These are phyloP conservation scores for Pomatorhinus ruficollis DNA, from an alignment of 2,113 vertebrate genomes.

Conservation along the genomic window DNA sequence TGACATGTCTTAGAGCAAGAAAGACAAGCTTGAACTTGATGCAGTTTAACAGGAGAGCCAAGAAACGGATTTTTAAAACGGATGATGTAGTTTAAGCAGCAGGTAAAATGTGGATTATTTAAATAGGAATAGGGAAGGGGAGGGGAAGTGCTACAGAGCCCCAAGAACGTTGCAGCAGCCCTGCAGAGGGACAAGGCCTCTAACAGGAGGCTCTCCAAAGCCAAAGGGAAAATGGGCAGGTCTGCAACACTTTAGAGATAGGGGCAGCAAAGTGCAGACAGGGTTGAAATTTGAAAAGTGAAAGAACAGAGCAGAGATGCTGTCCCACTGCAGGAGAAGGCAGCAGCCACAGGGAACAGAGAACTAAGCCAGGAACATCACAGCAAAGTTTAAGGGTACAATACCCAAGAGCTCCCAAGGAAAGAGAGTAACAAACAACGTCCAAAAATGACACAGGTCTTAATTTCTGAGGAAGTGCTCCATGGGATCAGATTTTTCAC, in stretches of 20 bases:
- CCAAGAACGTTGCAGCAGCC: neutral
- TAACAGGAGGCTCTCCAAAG: neutral
- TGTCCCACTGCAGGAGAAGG: neutral
- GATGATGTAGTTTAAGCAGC: neutral
- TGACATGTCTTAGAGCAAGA: constrained; percentile 18
- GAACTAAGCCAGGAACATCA: neutral
- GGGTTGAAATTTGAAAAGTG: neutral
- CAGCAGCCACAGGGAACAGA: neutral
- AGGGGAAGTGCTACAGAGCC: neutral
- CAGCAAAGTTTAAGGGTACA: neutral
- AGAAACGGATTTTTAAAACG: neutral
- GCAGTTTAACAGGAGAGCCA: constrained; percentile 32
- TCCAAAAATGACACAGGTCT: neutral
- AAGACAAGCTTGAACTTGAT: constrained; percentile 50
- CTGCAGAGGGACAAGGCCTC: neutral
- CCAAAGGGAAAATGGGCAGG: neutral
- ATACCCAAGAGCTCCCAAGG: neutral
- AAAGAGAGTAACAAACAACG: accelerated
- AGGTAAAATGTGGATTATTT: constrained; percentile 6
- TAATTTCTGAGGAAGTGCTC: neutral
- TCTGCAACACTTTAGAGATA: neutral
- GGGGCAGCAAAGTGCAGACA: neutral
- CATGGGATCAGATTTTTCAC: neutral
- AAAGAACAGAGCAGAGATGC: neutral
- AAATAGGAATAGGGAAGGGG: neutral